Evolutionary conservation across 1,140 invertebrate genomes (phyloP).

Genomic region (Lasioglossum baleicum): DNA sequence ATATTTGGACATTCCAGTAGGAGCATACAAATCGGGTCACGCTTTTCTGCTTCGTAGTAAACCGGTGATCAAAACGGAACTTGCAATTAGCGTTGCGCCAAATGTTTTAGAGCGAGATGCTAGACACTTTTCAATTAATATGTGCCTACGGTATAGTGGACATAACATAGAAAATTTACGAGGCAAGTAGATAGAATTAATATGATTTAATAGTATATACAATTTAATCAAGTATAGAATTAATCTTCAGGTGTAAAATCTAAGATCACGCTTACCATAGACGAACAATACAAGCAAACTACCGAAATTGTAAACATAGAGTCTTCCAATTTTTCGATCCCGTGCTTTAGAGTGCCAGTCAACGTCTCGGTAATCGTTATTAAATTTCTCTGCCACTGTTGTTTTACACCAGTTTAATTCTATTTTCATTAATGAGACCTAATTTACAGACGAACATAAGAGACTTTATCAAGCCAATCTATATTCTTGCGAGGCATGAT

Average conservation of each 20-base stretch:
- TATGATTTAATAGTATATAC: neutral
- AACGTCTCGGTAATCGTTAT: conserved; percentile 49
- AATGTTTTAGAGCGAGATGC: conserved; percentile 76
- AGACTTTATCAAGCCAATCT: conserved; percentile 64
- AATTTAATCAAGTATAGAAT: neutral
- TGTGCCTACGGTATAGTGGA: conserved; percentile 62
- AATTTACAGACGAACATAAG: conserved; percentile 45
- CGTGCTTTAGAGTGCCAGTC: conserved; percentile 18
- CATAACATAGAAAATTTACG: conserved; percentile 28
- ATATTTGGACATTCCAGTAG: conserved; percentile 82
- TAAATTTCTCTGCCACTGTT: neutral
- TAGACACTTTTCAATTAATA: conserved; percentile 70
- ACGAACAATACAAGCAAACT: conserved; percentile 56
- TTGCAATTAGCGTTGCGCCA: conserved; percentile 61
- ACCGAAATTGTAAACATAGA: conserved; percentile 26
- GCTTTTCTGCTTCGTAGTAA: conserved; percentile 81
- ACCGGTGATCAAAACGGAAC: conserved; percentile 79
- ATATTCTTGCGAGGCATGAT: conserved; percentile 60
- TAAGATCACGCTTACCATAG: conserved; percentile 50
- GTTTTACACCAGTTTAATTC: neutral
- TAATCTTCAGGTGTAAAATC: conserved; percentile 27
- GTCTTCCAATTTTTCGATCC: neutral
- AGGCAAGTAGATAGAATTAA: conserved; percentile 40
- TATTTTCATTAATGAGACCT: conserved; percentile 34
- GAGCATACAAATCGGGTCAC: conserved; percentile 82